Conservation (phyloP, 2,113 vertebrate genomes). For the Gopherus evgoodei region DNA sequence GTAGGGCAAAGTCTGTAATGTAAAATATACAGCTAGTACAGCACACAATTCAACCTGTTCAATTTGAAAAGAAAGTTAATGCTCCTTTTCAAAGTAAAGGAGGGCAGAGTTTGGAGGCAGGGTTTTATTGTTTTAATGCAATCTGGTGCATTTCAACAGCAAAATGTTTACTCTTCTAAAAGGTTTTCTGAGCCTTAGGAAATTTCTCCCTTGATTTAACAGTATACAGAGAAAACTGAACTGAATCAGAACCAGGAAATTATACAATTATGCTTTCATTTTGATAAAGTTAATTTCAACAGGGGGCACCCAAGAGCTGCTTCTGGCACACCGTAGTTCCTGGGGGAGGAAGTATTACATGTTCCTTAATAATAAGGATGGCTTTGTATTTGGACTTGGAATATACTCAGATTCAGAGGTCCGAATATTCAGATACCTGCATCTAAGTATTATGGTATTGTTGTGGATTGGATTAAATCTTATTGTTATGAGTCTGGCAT, state of each 20-base stretch:
- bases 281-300: neutral
- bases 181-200: neutral
- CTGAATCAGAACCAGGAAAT: neutral
- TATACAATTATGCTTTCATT: neutral
- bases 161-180: constrained; percentile 33
- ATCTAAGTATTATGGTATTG: neutral
- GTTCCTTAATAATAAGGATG: accelerated
- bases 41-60: no score
- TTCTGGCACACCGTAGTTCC: neutral
- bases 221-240: neutral
- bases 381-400: neutral
- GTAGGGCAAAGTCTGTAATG: no score
- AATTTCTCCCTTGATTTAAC: neutral
- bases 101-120: neutral
- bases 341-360: neutral
- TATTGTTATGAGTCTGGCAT: no score
- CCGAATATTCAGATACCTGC: neutral
- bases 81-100: no score
- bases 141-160: neutral
- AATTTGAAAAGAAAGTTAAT: no score
- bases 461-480: no score
- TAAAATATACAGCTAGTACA: no score
- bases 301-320: neutral
- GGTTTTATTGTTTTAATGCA: neutral
- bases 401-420: neutral